Conservation (phyloP, 1,140 invertebrate species). For the Drosophila tropicalis region DNA sequence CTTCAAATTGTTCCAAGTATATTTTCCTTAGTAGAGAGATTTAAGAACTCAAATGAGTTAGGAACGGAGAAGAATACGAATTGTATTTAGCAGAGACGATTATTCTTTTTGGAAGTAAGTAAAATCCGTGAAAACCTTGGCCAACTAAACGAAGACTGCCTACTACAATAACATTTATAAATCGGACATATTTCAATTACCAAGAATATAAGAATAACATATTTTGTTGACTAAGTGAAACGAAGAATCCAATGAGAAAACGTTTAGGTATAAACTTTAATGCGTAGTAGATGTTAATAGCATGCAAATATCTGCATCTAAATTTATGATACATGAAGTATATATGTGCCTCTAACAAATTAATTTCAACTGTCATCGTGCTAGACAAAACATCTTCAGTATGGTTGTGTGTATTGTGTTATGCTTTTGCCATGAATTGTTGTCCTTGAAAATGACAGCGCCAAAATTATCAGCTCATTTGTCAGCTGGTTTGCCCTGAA, state of each 20-base stretch:
- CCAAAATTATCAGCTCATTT: slow-evolving; percentile 60
- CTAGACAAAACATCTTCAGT: slow-evolving; percentile 43
- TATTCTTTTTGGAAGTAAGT: too few species aligned
- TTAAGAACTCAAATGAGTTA: too few species aligned
- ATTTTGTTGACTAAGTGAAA: too few species aligned
- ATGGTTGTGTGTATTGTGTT: slow-evolving; percentile 20
- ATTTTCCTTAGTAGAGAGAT: too few species aligned
- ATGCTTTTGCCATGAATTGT: slow-evolving; percentile 45
- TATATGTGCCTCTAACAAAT: slow-evolving; percentile 29
- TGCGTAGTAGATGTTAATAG: not conserved
- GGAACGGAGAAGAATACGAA: too few species aligned
- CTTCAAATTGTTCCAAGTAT: not conserved
- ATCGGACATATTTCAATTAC: too few species aligned
- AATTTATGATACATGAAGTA: not conserved
- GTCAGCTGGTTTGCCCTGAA: slow-evolving; percentile 44
- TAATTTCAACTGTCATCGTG: slow-evolving; percentile 49
- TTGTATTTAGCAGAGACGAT: too few species aligned
- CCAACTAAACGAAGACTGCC: too few species aligned
- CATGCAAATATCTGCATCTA: not conserved
- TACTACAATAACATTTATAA: too few species aligned
- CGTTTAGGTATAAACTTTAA: not conserved
- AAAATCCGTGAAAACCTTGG: too few species aligned
- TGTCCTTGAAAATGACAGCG: slow-evolving; percentile 48
- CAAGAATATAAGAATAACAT: too few species aligned
- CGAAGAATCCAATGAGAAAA: too few species aligned